Evolutionary conservation across 2,888 invertebrate species (phyloP), one percentile per base, ranked within the genome.

Genomic region (Laspeyria flexula): DNA sequence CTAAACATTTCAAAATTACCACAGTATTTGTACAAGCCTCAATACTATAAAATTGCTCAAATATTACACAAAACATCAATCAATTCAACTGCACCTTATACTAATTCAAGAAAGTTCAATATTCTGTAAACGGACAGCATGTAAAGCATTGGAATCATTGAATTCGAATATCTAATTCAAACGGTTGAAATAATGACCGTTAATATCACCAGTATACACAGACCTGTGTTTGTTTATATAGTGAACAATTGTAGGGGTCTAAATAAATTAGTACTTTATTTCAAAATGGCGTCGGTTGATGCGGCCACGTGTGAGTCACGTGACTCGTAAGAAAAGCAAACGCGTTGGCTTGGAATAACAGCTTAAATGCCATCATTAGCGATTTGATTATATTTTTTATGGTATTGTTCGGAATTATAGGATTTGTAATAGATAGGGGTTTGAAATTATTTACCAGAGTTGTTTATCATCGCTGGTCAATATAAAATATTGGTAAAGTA

Each of bases 261-360:
- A 29, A 1, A 13, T 27, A 64, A 11, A 50, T 31, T 80, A 81
- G 86, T 58, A 55, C 7, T 27, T 1, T 40, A 68, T 75, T 80
- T 57, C 75, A 86, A 86, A 73, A 89, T 86, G 85, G 85, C 83
- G 83, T 43, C 71, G 63, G 60, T 72, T 70, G 73, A 59, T 47
- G 43, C 44, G 35, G 79, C 63, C 90, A 84, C 90, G 90, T 83
- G 90, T 51, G 54, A 43, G 86, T 64, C 90, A 88, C 90, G 90
- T 89, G 90, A 69, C 80, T 46, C 45, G 70, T 73, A 83, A 86
- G 85, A 78, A 85, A 87, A 85, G 81, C 85, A 83, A 82, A 86
- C 86, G 90, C 90, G 91, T 88, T 76, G 79, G 83, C 78, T 79
- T 60, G 86, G 82, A 90, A 91, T 89, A 86, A 89, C 85, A 83